phyloP scores from a whole-genome alignment of 1,140 invertebrate genomes.

The Ostrea edulis region DNA sequence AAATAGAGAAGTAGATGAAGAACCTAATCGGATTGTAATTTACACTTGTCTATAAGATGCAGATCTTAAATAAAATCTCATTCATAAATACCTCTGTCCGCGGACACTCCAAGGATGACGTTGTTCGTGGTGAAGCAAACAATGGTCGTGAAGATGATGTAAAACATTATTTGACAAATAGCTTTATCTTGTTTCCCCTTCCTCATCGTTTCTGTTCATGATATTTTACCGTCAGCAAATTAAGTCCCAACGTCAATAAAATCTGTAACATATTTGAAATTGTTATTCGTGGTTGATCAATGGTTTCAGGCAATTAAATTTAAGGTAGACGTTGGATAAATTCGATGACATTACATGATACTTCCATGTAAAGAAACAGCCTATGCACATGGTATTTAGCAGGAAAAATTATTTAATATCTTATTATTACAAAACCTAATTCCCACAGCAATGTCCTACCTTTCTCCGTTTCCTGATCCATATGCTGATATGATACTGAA shows the following conservation, averaged over 20 bases:
- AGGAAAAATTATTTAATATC: not conserved
- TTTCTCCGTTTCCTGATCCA: not conserved
- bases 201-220: not conserved
- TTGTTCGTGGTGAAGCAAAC: not conserved
- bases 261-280: not conserved
- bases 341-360: not conserved
- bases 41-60: no score
- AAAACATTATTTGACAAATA: conserved; percentile 16
- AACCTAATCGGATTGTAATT: no score
- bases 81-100: not conserved
- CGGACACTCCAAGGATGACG: not conserved
- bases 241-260: not conserved
- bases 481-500: not conserved
- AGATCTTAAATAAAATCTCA: no score
- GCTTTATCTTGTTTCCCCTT: not conserved
- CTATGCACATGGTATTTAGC: not conserved
- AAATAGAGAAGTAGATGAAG: no score
- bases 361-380: not conserved
- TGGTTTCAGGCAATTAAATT: not conserved
- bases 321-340: not conserved
- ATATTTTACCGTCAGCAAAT: not conserved
- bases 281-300: not conserved
- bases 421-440: not conserved
- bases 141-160: not conserved
- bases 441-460: not conserved